Base-by-base conservation (phyloP, 2,113 vertebrate genomes). In the Gadus macrocephalus region DNA sequence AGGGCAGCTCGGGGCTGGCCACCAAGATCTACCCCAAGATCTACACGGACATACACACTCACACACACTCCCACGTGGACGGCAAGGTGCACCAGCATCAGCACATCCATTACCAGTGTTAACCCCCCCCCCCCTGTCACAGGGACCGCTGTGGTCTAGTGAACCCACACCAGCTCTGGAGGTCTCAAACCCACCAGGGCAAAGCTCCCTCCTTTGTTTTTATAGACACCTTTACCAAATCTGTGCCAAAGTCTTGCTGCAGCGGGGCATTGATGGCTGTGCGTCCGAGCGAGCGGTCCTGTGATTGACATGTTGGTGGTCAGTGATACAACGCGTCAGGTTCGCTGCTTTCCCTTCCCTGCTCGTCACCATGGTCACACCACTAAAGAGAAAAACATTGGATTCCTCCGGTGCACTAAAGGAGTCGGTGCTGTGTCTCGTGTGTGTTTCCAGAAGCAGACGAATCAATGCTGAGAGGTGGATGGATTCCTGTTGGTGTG, bases 81-180 rank as follows among this genome's bases (percentile, higher is more conserved):
- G 96, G 95, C 70, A 98, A 96, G 85, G 90, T 95, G 15, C 96
- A 96, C 75, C 95, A 96, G 86, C 97, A 96, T 81, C 97, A 98
- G 72, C 97, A 98, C 87, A 93, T 95, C 58, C 96, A 97, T 82
- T 98, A 93, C 84, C 97, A 97, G 83, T 98, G 97, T 93, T 98
- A 92, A 92, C 42, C 81, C 58, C 17, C 1, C 4, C 68, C 66
- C 73, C 71, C 12, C 72, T 20, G 15, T 62, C 70, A 49, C 49
- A 71, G 28, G 28, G 74, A 76, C 72, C 4, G 27, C 5, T 20
- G 12, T 20, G 65, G 74, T 72, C 70, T 67, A 7, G 42, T 31
- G 74, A 76, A 83, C 71, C 66, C n/a, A 67, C 28, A 27, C 59
- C 69, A 70, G 68, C 72, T 65, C 38, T 78, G 69, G 58, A 49